phyloP scores from a whole-genome alignment of 2,113 vertebrate genomes.

The Nothobranchius kuhntae region DNA sequence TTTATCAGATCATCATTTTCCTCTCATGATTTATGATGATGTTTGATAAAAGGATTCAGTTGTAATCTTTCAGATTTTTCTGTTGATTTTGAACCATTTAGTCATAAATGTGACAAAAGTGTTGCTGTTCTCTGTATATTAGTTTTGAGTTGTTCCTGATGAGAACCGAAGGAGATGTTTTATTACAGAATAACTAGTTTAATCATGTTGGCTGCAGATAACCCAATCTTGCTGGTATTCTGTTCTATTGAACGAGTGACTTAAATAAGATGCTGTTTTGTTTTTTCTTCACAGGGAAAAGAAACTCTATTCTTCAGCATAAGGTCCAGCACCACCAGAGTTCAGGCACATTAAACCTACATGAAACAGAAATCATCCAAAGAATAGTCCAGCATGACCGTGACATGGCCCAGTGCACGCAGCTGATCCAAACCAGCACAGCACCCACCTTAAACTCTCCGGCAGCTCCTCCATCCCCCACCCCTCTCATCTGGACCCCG shows the following conservation, averaged over 20 bases:
- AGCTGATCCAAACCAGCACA: conserved; percentile 81
- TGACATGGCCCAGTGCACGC: conserved; percentile 95
- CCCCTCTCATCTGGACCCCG: conserved; percentile 93
- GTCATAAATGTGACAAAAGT: too few species aligned
- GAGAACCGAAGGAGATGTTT: too few species aligned
- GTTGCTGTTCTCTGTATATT: too few species aligned
- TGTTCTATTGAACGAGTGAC: neutral
- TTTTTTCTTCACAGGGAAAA: conserved; percentile 84
- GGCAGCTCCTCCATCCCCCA: conserved; percentile 75
- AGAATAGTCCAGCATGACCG: conserved; percentile 98
- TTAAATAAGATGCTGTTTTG: neutral
- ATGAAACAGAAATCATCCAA: conserved; percentile 98
- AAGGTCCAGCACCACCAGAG: conserved; percentile 97
- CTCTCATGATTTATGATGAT: too few species aligned
- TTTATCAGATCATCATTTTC: too few species aligned
- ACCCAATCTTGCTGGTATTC: neutral
- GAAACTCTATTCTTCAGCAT: conserved; percentile 92
- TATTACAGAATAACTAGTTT: neutral
- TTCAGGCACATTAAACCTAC: conserved; percentile 92
- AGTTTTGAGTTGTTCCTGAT: too few species aligned
- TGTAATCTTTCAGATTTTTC: too few species aligned
- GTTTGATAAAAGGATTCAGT: too few species aligned
- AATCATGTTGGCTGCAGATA: neutral
- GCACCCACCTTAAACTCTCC: conserved; percentile 51
- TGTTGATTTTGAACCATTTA: too few species aligned